A percentile compares a stretch with the other conserved stretches of the same genome.
Evolutionary conservation across 2,797 vertebrate species (phyloP).

Genomic region (Poeciliopsis gracilis): DNA sequence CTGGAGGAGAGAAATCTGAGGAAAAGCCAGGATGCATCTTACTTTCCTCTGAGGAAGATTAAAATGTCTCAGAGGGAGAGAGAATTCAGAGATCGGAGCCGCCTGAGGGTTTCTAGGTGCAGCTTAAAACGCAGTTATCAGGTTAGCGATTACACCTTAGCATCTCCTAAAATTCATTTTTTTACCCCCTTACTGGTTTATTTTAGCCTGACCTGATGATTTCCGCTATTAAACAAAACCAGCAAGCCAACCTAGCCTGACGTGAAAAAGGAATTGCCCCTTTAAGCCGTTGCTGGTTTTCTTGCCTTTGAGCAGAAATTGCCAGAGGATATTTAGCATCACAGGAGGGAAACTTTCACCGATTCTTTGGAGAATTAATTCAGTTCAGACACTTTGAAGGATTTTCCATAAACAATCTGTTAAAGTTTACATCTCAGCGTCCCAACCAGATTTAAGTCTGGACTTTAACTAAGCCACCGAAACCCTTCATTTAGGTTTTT

Average conservation of each 20-base stretch:
- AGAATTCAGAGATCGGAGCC: neutral
- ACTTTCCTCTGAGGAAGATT: conserved; percentile 31
- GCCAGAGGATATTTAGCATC: neutral
- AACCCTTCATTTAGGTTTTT: neutral
- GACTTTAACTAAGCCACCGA: neutral
- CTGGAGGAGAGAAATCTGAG: conserved; percentile 56
- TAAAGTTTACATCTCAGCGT: neutral
- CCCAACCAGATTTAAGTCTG: neutral
- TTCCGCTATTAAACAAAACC: neutral
- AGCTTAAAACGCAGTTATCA: neutral
- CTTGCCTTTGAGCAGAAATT: too few species aligned
- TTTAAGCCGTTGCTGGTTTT: neutral
- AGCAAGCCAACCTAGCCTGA: neutral
- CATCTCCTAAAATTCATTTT: neutral
- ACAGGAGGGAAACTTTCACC: neutral
- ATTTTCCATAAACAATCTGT: neutral
- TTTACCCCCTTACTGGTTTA: too few species aligned
- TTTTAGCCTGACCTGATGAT: neutral
- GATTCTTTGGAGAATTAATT: neutral
- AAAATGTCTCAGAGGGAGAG: conserved; percentile 13
- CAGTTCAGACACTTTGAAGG: neutral
- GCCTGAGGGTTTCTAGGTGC: neutral
- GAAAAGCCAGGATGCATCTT: conserved; percentile 37
- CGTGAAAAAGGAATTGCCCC: neutral
- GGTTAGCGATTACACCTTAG: neutral